Base-by-base conservation (phyloP, 2,113 vertebrate species). In the Myotis lucifugus region DNA sequence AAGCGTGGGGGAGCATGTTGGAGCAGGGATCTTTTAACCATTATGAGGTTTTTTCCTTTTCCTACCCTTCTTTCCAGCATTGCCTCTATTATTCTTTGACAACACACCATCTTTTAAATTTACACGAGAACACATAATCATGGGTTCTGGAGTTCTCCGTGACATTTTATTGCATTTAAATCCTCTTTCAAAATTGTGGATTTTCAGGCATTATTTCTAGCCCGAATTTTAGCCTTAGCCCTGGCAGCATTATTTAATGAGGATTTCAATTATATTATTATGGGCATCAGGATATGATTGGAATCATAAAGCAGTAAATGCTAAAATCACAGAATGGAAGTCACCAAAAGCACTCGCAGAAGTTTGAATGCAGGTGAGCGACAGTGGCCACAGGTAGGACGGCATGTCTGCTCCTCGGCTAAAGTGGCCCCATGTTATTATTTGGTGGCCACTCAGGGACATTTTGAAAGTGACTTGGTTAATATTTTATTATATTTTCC, bases 131-230 rank as follows among this genome's bases (percentile, higher is more conserved):
- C 7, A 56, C 2, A 8, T 37, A 1, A 79, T 19, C 25, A 7
- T 59, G 27, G 29, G 18, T 18, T 69, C 42, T 82, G 8, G 11
- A 77, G 37, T 59, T 93, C 59, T 23, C 27, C 32, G 3, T 7
- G 52, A 56, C 17, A 82, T 85, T 78, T 92, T 95, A 88, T 54
- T 89, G 27, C 50, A 81, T 66, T 94, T 76, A 61, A 86, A 72
- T 85, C 23, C 34, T 77, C 19, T 84, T 93, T 87, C 50, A 84
- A 89, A 85, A 50, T 76, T 87, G 61, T 4, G 1, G n/a, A 76
- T 93, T 93, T 96, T 46, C 66, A 27, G 37, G 52, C 40, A 84
- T 93, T 86, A 76, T 91, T 69, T 93, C 40, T 64, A n/a, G 2
- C 48, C 81, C 59, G 2, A 95, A 78, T 78, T 88, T 85, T 92